phyloP scores from a whole-genome alignment of 2,797 vertebrate species.

The Pachyuromys duprasi region DNA sequence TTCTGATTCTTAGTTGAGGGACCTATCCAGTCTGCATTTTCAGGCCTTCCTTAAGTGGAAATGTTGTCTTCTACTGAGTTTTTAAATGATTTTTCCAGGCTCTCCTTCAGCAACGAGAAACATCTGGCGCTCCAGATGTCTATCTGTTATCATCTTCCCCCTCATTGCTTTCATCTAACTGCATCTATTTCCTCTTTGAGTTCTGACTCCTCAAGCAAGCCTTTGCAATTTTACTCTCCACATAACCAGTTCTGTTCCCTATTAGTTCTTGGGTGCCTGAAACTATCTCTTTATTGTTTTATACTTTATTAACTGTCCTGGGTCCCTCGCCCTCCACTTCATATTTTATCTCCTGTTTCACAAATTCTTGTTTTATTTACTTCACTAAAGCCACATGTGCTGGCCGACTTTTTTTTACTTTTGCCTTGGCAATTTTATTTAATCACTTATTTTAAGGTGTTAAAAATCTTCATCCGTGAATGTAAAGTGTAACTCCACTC shows the following conservation, averaged over 20 bases:
- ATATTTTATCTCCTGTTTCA: conserved; percentile 3
- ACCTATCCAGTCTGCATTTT: background rate
- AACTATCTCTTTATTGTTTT: background rate
- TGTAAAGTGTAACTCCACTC: background rate
- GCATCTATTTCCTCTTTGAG: background rate
- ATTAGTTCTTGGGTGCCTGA: background rate
- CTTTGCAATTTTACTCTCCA: conserved; percentile 19
- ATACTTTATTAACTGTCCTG: background rate
- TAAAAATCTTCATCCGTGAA: conserved; percentile 28
- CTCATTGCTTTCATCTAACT: background rate
- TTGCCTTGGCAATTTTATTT: conserved; percentile 9
- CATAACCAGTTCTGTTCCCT: background rate
- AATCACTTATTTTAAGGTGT: conserved; percentile 4
- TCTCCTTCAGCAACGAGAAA: background rate
- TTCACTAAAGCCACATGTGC: background rate
- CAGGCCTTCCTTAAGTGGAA: conserved; percentile 37
- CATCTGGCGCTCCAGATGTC: background rate
- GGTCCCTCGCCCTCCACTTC: background rate
- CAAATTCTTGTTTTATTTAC: conserved; percentile 9
- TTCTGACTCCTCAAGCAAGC: background rate
- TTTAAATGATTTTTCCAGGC: background rate
- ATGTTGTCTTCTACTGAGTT: background rate
- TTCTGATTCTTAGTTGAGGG: background rate
- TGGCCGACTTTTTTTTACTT: background rate
- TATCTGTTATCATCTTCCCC: background rate